Percentiles rank a stretch among this genome's conserved stretches.
These are phyloP conservation scores for Galaxias olidus DNA, from an alignment of 2,797 vertebrate species.

Conservation along the genomic window DNA sequence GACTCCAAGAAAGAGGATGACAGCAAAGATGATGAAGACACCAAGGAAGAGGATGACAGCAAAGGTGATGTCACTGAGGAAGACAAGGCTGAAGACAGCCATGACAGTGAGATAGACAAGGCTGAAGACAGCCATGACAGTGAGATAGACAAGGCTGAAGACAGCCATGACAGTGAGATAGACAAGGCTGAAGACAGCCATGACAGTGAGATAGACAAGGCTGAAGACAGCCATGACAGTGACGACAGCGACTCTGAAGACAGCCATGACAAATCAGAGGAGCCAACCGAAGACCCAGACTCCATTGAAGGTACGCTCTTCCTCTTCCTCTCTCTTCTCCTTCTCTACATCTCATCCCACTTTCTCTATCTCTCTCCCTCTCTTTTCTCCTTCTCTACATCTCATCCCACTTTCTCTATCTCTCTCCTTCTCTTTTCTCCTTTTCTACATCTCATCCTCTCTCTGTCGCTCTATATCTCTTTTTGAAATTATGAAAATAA, in stretches of 20 bases:
- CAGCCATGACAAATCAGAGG: constrained; percentile 9
- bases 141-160: constrained; percentile 18
- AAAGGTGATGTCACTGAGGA: neutral
- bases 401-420: no score
- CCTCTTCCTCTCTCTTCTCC: neutral
- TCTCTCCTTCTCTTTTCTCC: no score
- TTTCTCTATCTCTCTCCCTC: no score
- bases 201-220: neutral
- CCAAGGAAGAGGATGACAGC: neutral
- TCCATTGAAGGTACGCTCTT: constrained; percentile 4
- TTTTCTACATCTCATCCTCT: no score
- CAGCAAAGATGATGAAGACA: constrained; percentile 1
- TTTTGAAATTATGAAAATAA: no score
- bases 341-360: no score
- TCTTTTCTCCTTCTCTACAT: no score
- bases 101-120: neutral
- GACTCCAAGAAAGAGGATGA: neutral
- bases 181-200: neutral
- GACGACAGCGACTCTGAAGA: constrained; percentile 9
- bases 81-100: neutral
- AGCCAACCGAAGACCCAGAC: neutral
- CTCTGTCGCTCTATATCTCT: no score
- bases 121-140: neutral
- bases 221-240: neutral
- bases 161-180: neutral